Evolutionary conservation across 2,113 vertebrate species (phyloP).

Genomic region (Phalacrocorax brasilianus): DNA sequence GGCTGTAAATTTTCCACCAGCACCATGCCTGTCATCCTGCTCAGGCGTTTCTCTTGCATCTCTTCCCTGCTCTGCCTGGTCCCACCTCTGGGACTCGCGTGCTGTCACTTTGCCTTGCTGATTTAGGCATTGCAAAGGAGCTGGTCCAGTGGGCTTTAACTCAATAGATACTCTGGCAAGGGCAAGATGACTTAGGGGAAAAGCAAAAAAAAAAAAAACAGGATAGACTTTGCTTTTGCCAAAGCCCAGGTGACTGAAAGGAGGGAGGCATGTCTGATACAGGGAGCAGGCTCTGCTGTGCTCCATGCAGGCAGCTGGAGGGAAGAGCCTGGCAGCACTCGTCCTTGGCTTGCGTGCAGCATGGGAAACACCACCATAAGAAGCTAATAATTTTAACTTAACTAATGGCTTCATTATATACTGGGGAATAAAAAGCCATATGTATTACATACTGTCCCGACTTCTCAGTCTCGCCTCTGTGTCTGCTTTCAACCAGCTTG

Average conservation of each 20-base stretch:
- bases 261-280: not conserved
- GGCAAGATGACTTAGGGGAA: not conserved
- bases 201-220: not conserved
- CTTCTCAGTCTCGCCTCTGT: not conserved
- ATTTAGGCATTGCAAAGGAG: not conserved
- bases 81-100: fast-evolving
- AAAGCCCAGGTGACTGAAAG: not conserved
- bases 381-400: not conserved
- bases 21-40: not conserved
- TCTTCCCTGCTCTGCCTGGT: not conserved
- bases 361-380: not conserved
- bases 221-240: not conserved
- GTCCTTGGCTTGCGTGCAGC: not conserved
- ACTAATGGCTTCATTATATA: not conserved
- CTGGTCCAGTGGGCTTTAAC: not conserved
- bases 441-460: not conserved
- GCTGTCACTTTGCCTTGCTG: not conserved
- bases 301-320: not conserved
- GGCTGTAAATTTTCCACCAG: not conserved
- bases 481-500: not conserved
- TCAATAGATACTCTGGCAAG: not conserved
- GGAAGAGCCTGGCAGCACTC: not conserved
- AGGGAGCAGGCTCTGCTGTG: not conserved
- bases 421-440: not conserved
- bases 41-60: not conserved